These are phyloP conservation scores for Cryptocheilus praepositus DNA, from an alignment of 2,888 invertebrate species.

Conservation along the genomic window DNA sequence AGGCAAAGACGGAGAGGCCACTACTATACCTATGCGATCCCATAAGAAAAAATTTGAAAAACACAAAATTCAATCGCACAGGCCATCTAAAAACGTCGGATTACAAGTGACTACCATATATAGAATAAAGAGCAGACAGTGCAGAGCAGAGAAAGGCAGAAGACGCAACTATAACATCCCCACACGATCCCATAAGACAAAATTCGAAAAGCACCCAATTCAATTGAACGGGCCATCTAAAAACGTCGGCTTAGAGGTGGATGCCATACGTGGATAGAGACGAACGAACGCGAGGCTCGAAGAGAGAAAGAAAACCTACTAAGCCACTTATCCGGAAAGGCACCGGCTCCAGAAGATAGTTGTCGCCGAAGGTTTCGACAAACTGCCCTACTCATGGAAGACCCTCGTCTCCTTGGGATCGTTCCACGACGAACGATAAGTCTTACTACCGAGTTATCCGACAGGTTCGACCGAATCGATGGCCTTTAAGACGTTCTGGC, in stretches of 20 bases:
- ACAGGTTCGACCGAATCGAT: conserved; percentile 42
- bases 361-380: conserved; percentile 54
- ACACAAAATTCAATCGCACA: too few relatives aligned
- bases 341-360: conserved; percentile 49
- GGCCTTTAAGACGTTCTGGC: conserved; percentile 33
- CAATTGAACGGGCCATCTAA: conserved; percentile 5
- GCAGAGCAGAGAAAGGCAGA: too few relatives aligned
- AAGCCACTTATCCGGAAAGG: conserved; percentile 61
- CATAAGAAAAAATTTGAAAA: too few relatives aligned
- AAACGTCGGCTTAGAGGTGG: conserved; percentile 26
- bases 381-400: conserved; percentile 49
- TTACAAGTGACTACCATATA: too few relatives aligned
- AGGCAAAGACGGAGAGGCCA: too few relatives aligned
- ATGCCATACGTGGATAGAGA: conserved; percentile 9
- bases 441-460: conserved; percentile 47
- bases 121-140: too few relatives aligned
- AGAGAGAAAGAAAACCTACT: conserved; percentile 27
- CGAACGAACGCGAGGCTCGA: background rate
- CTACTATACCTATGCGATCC: too few relatives aligned
- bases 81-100: too few relatives aligned
- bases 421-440: conserved; percentile 44
- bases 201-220: conserved; percentile 7
- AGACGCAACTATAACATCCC: background rate
- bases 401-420: conserved; percentile 39
- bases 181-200: conserved; percentile 4